Conservation (phyloP, 2,888 invertebrate species). For the Dryomyza anilis region DNA sequence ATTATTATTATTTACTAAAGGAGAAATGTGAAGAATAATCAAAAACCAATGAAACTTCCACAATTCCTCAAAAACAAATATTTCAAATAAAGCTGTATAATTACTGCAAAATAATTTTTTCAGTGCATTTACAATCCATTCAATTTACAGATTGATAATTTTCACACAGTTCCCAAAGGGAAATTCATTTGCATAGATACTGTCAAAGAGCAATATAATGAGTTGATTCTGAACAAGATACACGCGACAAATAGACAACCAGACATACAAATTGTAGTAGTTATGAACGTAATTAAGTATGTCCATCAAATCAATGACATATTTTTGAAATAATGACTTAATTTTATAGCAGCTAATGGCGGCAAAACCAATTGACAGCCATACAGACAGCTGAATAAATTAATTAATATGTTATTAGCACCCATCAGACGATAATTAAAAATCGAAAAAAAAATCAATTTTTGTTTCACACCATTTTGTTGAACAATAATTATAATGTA, state of each 20-base stretch:
- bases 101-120: no score
- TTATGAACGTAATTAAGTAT: no score
- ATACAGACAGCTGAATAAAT: not conserved
- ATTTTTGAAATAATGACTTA: constrained; percentile 1
- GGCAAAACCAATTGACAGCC: not conserved
- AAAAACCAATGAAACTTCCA: no score
- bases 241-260: not conserved
- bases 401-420: constrained; percentile 5
- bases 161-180: no score
- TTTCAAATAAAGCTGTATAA: no score
- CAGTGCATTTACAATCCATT: no score
- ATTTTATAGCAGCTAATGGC: not conserved
- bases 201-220: not conserved
- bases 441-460: no score
- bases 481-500: not conserved
- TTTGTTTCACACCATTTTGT: constrained; percentile 1
- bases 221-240: no score
- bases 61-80: no score
- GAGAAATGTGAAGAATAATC: no score
- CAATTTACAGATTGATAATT: no score
- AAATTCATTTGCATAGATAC: not conserved
- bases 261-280: not conserved
- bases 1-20: no score
- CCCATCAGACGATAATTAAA: not conserved
- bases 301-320: constrained; percentile 3